Evolutionary conservation across 2,113 vertebrate genomes (phyloP), one percentile per base, ranked within the genome.

Genomic region (Epinephelus fuscoguttatus): DNA sequence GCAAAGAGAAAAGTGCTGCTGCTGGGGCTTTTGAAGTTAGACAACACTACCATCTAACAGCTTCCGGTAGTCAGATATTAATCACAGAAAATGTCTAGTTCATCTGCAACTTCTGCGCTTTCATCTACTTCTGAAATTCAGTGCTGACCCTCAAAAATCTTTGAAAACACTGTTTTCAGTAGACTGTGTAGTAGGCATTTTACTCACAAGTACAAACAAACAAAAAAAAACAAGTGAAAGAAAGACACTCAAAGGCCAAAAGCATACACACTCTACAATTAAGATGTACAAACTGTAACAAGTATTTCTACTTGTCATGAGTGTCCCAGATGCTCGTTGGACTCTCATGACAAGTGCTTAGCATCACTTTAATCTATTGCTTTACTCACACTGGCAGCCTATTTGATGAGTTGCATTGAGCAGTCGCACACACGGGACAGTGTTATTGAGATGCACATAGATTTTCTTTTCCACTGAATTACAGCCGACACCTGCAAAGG

Each of bases 341-440:
- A 53, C 6, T 42, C 4, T 7, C 4, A 11, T 19, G 27, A 69
- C 18, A 27, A 25, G 17, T 0, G 12, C 3, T 37, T 14, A n/a
- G 23, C 23, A 45, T 60, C 49, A 21, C 17, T 76, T 56, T 62
- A 17, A 42, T 40, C 12, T 13, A 12, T 1, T 2, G 47, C 18
- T 64, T 33, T 63, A 98, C 98, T 99, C 89, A 99, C 98, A 99
- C 85, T 99, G 98, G 93, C 98, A 99, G 88, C 98, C 98, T 47
- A 98, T 97, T 88, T 99, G 98, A 94, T 99, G 98, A 0, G 98
- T 99, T 64, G 97, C 97, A 14, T 99, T 99, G 66, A 99, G 95
- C 21, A 99, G 96, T 2, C 98, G 96, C 40, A 99, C 98, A 49
- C 98, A 99, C 0, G 98, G 96, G 0, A 97, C 93, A 0, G 97